These are phyloP conservation scores for Temnothorax nylanderi DNA, from an alignment of 1,140 invertebrate species.

Conservation along the genomic window DNA sequence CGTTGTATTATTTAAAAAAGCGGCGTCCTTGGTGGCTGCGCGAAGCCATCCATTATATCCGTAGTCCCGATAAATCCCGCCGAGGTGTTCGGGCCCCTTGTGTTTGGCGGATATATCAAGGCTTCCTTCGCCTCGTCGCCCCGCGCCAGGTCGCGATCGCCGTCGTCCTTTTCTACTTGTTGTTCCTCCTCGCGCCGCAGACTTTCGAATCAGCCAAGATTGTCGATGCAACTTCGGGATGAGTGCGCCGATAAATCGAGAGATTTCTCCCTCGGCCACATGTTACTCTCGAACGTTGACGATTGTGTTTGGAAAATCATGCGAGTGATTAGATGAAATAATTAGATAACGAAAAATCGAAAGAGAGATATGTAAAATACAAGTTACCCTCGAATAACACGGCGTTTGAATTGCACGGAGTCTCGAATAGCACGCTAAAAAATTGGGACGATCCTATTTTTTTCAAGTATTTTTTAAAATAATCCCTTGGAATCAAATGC, in stretches of 20 bases:
- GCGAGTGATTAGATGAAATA: neutral
- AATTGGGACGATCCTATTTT: too few relatives aligned
- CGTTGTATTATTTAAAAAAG: constrained; percentile 81
- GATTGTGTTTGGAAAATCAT: neutral
- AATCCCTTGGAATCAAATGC: too few relatives aligned
- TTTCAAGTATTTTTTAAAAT: too few relatives aligned
- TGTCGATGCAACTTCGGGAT: constrained; percentile 47
- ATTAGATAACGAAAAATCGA: neutral
- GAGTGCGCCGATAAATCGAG: constrained; percentile 68
- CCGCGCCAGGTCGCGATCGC: constrained; percentile 25
- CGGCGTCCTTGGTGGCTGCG: constrained; percentile 54
- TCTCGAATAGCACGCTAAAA: too few relatives aligned
- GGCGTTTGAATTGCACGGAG: too few relatives aligned
- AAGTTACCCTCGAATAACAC: too few relatives aligned
- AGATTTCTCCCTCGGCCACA: constrained; percentile 58
- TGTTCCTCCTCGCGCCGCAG: constrained; percentile 61
- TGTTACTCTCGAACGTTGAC: constrained; percentile 1
- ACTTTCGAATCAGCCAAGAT: constrained; percentile 71
- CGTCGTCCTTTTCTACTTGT: constrained; percentile 63
- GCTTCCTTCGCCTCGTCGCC: constrained; percentile 73
- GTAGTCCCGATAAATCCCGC: constrained; percentile 82
- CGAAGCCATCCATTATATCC: constrained; percentile 82
- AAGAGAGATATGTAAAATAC: neutral
- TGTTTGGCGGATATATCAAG: constrained; percentile 85
- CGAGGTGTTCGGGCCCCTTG: constrained; percentile 73